phyloP scores from a whole-genome alignment of 2,113 vertebrate species.

The Calonectris borealis region DNA sequence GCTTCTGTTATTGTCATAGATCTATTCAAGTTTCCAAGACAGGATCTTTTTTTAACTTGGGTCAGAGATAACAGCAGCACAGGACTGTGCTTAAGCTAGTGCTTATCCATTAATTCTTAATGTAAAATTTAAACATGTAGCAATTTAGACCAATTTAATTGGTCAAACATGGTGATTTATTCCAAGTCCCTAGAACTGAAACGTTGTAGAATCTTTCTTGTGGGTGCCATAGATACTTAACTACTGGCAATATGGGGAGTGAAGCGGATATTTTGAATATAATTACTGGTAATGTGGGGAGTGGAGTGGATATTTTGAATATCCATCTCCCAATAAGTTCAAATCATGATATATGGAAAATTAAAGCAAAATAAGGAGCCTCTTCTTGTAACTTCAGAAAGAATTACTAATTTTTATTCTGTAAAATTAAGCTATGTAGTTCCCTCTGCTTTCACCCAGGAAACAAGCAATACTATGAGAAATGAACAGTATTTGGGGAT shows the following conservation, averaged over 20 bases:
- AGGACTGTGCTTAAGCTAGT: not conserved
- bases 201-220: not conserved
- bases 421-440: not conserved
- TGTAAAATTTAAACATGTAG: not conserved
- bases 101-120: not conserved
- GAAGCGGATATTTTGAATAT: not conserved
- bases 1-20: not conserved
- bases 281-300: not conserved
- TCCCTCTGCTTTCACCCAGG: not conserved
- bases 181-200: not conserved
- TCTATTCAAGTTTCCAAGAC: not conserved
- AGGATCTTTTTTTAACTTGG: not conserved
- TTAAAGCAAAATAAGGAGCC: not conserved
- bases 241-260: not conserved
- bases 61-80: not conserved
- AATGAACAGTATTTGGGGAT: not conserved
- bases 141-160: not conserved
- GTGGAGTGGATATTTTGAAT: not conserved
- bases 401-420: not conserved
- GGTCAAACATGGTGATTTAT: not conserved
- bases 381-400: not conserved
- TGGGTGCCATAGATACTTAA: not conserved
- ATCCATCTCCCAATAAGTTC: not conserved
- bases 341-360: not conserved
- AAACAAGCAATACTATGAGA: not conserved